Conservation (phyloP, 2,797 vertebrate species). For the Hafferia zeledoni region DNA sequence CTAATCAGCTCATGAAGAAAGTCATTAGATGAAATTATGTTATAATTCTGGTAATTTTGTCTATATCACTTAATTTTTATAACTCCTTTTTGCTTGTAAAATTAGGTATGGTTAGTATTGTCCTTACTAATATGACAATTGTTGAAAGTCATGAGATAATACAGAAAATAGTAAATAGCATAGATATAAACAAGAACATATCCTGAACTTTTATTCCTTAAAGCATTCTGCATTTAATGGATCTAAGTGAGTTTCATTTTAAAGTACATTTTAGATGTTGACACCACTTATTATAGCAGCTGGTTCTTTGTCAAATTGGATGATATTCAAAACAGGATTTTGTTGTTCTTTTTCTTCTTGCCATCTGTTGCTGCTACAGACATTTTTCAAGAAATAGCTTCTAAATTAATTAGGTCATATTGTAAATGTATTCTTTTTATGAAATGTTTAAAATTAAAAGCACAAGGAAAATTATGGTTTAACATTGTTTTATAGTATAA, state of each 20-base stretch:
- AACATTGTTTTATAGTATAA: not conserved
- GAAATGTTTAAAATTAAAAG: constrained; percentile 40
- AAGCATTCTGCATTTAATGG: not conserved
- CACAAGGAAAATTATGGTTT: not conserved
- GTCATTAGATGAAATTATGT: not conserved
- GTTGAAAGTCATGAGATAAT: not conserved
- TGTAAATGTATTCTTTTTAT: not conserved
- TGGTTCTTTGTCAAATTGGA: constrained; percentile 36
- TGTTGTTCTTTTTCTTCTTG: constrained; percentile 53
- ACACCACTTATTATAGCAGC: constrained; percentile 23
- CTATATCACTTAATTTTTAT: not conserved
- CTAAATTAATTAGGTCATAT: constrained; percentile 32
- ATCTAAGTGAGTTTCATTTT: not conserved
- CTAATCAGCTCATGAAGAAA: not conserved
- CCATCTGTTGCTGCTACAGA: constrained; percentile 42
- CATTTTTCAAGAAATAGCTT: constrained; percentile 16
- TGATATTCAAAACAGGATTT: constrained; percentile 44
- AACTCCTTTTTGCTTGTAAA: not conserved
- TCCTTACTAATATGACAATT: not conserved
- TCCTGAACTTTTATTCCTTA: not conserved
- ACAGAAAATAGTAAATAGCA: not conserved
- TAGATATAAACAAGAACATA: not conserved
- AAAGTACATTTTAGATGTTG: constrained; percentile 16
- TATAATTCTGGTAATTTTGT: not conserved
- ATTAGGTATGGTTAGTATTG: not conserved